Percentiles rank a stretch among this genome's conserved stretches.
Conservation (phyloP, 2,113 vertebrate genomes). For the Hemiscyllium ocellatum region DNA sequence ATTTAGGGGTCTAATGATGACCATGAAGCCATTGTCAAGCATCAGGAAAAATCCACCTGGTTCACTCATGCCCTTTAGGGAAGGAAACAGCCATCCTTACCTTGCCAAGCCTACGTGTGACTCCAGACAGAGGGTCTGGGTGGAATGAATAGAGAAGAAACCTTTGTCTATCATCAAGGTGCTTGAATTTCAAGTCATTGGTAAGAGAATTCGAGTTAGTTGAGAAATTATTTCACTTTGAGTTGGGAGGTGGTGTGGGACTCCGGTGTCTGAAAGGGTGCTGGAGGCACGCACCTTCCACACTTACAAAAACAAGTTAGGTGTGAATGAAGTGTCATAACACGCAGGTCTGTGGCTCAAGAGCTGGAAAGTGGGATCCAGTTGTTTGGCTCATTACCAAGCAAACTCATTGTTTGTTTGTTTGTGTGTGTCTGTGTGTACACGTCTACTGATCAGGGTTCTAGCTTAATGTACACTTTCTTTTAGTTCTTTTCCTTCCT, state of each 20-base stretch:
- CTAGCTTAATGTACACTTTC: no score
- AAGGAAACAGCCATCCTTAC: no score
- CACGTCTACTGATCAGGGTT: background rate
- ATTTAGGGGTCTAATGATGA: background rate
- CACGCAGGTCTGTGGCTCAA: no score
- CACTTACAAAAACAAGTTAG: background rate
- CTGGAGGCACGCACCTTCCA: background rate
- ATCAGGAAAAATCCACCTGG: no score
- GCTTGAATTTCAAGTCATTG: background rate
- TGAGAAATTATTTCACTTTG: background rate
- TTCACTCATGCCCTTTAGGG: no score
- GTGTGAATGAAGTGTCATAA: no score
- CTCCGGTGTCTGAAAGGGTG: background rate
- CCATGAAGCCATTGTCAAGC: no score
- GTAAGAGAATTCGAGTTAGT: background rate
- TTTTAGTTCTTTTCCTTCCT: background rate
- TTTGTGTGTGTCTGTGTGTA: no score
- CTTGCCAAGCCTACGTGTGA: no score
- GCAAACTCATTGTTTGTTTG: no score
- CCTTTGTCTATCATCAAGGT: background rate
- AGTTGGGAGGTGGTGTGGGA: background rate
- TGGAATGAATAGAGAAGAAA: no score
- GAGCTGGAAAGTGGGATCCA: background rate
- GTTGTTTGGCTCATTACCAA: background rate
- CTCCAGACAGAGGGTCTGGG: no score